Evolutionary conservation across 1,140 invertebrate genomes (phyloP), one percentile per base, ranked within the genome.

Genomic region (Cardiocondyla obscurior): DNA sequence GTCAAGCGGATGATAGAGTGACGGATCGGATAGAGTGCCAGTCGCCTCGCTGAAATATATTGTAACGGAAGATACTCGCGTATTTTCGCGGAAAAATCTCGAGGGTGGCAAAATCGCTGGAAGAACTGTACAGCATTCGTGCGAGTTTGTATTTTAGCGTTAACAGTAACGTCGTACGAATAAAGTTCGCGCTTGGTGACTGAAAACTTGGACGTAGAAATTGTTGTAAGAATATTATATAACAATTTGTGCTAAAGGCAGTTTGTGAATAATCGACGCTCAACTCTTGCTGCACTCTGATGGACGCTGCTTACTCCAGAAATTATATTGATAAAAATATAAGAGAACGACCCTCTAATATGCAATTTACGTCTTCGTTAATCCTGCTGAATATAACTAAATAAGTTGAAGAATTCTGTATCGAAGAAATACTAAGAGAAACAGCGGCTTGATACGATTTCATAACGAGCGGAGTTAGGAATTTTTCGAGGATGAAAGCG

Each of bases 31-130:
- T 87, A n/a, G n/a, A n/a, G 90, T 89, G 89, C 86, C 89, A 92
- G 91, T 87, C 84, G 85, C 42, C 39, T 30, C 73, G 86, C 81
- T 82, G 79, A 87, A 89, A 84, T 74, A 91, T 90, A 90, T 89
- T 88, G 88, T 53, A 84, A 62, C 84, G 85, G 76, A 70, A 81
- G 28, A 53, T 44, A 53, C 46, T 62, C 53, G 79, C 30, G 62
- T 39, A 30, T 67, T 57, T 67, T 58, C 14, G 25, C 8, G 22
- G 1, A 46, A 64, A 62, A 25, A 33, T 22, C 46, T 44, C 25
- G 30, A 22, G 0, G 46, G 55, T 28, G 36, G 39, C 16, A 30
- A 7, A 36, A 33, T n/a, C 36, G 10, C 22, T 10, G 36, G 39
- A 2, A 16, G 3, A 70, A 14, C 14, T 14, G 3, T 53, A 19